Percentiles rank a stretch among this genome's conserved stretches.
These are phyloP conservation scores for Grantiella picta DNA, from an alignment of 2,113 vertebrate genomes.

Conservation along the genomic window DNA sequence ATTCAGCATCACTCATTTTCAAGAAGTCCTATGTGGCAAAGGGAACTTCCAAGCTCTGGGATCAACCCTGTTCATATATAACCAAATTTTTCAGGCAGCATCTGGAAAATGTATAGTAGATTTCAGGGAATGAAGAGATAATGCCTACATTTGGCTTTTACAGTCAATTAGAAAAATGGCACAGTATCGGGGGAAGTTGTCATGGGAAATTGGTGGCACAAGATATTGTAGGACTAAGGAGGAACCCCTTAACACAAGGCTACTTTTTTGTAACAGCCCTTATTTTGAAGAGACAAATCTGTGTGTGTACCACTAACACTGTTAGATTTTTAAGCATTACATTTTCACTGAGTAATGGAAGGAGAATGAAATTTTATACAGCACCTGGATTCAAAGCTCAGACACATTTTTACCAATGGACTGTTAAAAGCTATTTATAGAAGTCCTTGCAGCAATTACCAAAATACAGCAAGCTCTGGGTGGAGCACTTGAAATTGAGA, in stretches of 20 bases:
- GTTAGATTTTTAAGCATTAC: background rate
- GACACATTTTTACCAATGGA: background rate
- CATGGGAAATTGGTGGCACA: background rate
- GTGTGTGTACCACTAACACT: background rate
- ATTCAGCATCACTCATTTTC: background rate
- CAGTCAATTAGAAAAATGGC: background rate
- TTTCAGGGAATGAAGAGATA: background rate
- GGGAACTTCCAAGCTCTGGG: background rate
- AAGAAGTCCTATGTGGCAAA: background rate
- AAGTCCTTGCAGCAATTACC: background rate
- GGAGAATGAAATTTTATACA: background rate
- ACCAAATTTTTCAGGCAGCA: background rate
- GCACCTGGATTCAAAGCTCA: background rate
- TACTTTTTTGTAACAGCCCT: background rate
- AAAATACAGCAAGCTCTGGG: background rate
- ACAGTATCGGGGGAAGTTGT: background rate
- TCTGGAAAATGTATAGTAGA: background rate
- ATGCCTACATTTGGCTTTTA: conserved; percentile 6
- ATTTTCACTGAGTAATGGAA: background rate
- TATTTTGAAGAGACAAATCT: background rate
- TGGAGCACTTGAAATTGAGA: background rate
- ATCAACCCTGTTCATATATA: background rate
- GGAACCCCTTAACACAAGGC: background rate
- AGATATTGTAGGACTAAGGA: background rate
- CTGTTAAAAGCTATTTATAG: background rate